phyloP scores from a whole-genome alignment of 2,888 invertebrate species.

The Platycheirus albimanus region DNA sequence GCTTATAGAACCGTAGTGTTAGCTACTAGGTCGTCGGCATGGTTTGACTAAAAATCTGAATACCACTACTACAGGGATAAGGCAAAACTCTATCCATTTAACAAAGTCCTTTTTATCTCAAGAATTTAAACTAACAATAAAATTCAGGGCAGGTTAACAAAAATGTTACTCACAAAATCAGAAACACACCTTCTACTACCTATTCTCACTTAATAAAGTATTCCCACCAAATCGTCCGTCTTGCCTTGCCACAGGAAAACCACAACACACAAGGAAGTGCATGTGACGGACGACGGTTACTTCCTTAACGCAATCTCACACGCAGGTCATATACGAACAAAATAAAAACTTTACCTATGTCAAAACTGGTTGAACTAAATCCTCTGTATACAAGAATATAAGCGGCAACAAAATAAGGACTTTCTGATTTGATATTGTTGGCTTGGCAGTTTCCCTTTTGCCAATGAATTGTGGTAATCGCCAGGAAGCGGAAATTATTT shows the following conservation, averaged over 20 bases:
- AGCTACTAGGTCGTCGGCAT: no score
- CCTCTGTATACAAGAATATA: no score
- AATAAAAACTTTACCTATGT: neutral
- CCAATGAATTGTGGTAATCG: slow-evolving; percentile 52
- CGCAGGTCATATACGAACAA: slow-evolving; percentile 1
- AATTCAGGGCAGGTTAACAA: no score
- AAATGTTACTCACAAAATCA: no score
- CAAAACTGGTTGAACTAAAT: slow-evolving; percentile 38
- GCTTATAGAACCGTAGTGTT: no score
- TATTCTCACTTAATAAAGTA: neutral
- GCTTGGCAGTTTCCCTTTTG: slow-evolving; percentile 13
- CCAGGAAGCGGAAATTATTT: slow-evolving; percentile 72
- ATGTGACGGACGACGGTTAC: slow-evolving; percentile 34
- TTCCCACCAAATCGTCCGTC: slow-evolving; percentile 39
- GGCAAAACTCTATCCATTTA: no score
- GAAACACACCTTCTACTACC: neutral
- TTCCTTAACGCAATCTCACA: slow-evolving; percentile 8
- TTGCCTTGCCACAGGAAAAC: slow-evolving; percentile 58
- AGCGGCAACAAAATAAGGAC: slow-evolving; percentile 47
- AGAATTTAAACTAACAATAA: no score
- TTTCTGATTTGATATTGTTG: slow-evolving; percentile 36
- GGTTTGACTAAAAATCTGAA: no score
- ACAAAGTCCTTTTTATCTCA: no score
- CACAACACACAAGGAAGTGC: slow-evolving; percentile 59
- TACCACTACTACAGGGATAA: no score